Percentiles rank a stretch among this genome's conserved stretches.
These are phyloP conservation scores for Peromyscus californicus DNA, from an alignment of 2,113 vertebrate species.

Conservation along the genomic window DNA sequence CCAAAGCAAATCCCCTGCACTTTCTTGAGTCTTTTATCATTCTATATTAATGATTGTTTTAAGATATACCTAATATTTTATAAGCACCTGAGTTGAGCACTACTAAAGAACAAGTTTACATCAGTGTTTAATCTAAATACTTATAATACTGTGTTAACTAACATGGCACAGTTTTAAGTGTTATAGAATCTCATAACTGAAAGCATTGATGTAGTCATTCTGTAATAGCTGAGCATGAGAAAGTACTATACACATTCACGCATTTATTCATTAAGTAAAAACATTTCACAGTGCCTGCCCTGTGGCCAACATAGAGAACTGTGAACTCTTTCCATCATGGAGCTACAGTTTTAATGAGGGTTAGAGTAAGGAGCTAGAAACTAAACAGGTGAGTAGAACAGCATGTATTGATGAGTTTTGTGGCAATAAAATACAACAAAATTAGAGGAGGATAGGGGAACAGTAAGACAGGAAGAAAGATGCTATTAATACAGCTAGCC, in stretches of 20 bases:
- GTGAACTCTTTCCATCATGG: background rate
- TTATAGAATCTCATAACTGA: background rate
- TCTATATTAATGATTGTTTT: conserved; percentile 41
- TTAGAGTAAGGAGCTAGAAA: conserved; percentile 20
- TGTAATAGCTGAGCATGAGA: background rate
- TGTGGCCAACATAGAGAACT: background rate
- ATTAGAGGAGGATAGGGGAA: too few relatives aligned
- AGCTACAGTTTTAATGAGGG: background rate
- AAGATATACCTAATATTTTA: conserved; percentile 1
- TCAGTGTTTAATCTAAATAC: background rate
- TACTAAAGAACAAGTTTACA: conserved; percentile 6
- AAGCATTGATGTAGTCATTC: background rate
- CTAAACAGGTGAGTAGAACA: background rate
- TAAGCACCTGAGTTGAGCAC: background rate
- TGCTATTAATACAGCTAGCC: background rate
- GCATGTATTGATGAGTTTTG: background rate
- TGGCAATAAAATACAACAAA: background rate
- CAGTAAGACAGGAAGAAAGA: background rate
- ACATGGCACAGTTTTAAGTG: background rate
- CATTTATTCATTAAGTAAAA: background rate
- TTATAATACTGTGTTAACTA: conserved; percentile 4
- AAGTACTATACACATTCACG: background rate
- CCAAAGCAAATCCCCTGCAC: background rate
- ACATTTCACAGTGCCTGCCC: background rate
- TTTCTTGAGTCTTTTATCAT: conserved; percentile 15